phyloP scores from a whole-genome alignment of 2,113 vertebrate genomes.

The Amphiprion percula region DNA sequence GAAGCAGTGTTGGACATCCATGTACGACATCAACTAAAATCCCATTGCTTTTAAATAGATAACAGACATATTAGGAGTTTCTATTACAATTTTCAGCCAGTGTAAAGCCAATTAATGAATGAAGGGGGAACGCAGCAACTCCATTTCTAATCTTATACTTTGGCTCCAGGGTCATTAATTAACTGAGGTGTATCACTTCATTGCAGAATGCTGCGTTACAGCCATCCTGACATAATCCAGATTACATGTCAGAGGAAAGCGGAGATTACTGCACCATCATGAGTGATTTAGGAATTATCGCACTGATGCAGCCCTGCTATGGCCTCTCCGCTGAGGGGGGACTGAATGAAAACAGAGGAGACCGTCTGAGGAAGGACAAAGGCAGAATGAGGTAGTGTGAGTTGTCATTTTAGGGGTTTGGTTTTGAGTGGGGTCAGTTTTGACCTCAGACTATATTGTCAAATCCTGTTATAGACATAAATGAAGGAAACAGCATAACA shows the following conservation, averaged over 20 bases:
- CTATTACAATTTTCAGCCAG: neutral
- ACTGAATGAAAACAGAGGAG: slow-evolving; percentile 31
- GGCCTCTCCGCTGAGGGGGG: slow-evolving; percentile 19
- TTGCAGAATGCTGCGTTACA: slow-evolving; percentile 46
- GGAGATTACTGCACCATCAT: slow-evolving; percentile 65
- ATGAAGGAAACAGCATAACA: neutral
- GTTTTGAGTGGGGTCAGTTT: neutral
- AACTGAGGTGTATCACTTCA: slow-evolving; percentile 38
- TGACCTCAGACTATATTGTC: neutral
- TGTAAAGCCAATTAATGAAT: neutral
- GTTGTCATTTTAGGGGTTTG: slow-evolving; percentile 4
- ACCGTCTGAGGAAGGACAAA: slow-evolving; percentile 15
- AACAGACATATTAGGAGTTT: neutral
- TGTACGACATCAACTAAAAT: neutral
- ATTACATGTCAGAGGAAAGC: slow-evolving; percentile 70
- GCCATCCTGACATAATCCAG: slow-evolving; percentile 74
- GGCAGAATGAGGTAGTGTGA: neutral
- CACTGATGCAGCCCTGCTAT: slow-evolving; percentile 34
- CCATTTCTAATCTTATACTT: slow-evolving; percentile 21
- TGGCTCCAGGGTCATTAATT: slow-evolving; percentile 48
- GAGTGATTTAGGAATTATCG: slow-evolving; percentile 68
- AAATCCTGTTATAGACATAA: neutral
- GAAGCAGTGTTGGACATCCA: neutral
- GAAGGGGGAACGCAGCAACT: neutral
- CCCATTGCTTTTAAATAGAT: too few species aligned